Base-by-base conservation (phyloP, 2,888 invertebrate genomes). In the Tyria jacobaeae region DNA sequence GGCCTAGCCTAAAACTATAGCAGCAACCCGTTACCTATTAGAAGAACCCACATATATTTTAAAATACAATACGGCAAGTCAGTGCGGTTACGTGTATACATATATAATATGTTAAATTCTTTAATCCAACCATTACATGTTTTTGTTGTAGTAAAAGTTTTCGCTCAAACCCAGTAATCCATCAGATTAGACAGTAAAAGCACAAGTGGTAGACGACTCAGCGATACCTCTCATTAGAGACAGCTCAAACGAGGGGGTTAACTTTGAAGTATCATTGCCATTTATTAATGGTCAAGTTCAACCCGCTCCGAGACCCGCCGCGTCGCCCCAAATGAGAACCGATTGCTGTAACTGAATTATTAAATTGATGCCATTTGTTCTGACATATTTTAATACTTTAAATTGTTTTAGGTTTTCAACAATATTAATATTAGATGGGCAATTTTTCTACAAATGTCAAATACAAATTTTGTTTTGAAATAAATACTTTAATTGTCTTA, bases 281-380 rank as follows among this genome's bases (percentile, higher is more conserved):
- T 93, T 94, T 92, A 91, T 92, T 89, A 93, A 91, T 89, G 93
- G 92, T 94, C 92, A 92, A 94, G 91, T 92, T 87, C 74, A 83
- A 80, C 86, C 87, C 75, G 73, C 66, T 41, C 55, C 34, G 34
- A 44, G 21, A 44, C 44, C 31, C 78, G 73, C 79, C 70, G n/a
- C n/a, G 70, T 64, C 75, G 70, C 78, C 82, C 85, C 81, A 84
- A 88, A 89, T 90, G 88, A 84, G 84, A 89, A 89, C 85, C 85
- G 91, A 91, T 90, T 84, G 89, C 87, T 82, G 78, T 86, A 87
- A 90, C 87, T 90, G 88, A 91, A 91, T 91, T 89, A 92, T 92
- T 90, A 89, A 92, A 91, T 88, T 87, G 87, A 79, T 79, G 82
- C 79, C 89, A 90, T 91, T 91, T 90, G 83, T 90, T 87, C 78